These are phyloP conservation scores for Erebia epiphron DNA, from an alignment of 2,888 invertebrate species.

Conservation along the genomic window DNA sequence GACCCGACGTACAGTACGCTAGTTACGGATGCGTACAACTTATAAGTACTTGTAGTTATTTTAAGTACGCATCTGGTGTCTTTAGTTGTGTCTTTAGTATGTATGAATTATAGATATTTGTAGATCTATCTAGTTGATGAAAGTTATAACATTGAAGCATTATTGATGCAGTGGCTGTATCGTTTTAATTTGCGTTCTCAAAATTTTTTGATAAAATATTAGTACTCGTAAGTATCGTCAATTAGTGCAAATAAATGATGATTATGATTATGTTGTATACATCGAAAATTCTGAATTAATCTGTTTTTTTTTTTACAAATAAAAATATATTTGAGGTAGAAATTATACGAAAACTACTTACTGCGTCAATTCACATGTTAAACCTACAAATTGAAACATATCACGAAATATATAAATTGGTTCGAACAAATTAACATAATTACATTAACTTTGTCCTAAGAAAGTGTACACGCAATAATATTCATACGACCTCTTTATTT, in stretches of 20 bases:
- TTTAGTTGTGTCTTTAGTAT: too few species aligned
- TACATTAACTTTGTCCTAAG: not conserved
- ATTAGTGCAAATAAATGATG: too few species aligned
- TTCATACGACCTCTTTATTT: conserved; percentile 4
- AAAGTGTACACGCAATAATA: conserved; percentile 9
- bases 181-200: not conserved
- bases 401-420: not conserved
- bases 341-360: not conserved
- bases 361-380: not conserved
- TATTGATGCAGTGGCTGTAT: not conserved
- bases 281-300: too few species aligned
- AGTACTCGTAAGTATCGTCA: too few species aligned
- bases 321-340: not conserved
- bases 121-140: not conserved
- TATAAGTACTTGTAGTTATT: not conserved
- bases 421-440: not conserved
- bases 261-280: too few species aligned
- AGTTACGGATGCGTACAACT: not conserved
- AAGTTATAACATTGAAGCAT: not conserved
- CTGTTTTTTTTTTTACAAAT: not conserved
- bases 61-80: too few species aligned
- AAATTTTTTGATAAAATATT: too few species aligned
- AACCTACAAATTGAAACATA: not conserved
- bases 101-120: not conserved
- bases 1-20: not conserved